phyloP scores from a whole-genome alignment of 2,888 invertebrate species.

The Drosophila siamana region DNA sequence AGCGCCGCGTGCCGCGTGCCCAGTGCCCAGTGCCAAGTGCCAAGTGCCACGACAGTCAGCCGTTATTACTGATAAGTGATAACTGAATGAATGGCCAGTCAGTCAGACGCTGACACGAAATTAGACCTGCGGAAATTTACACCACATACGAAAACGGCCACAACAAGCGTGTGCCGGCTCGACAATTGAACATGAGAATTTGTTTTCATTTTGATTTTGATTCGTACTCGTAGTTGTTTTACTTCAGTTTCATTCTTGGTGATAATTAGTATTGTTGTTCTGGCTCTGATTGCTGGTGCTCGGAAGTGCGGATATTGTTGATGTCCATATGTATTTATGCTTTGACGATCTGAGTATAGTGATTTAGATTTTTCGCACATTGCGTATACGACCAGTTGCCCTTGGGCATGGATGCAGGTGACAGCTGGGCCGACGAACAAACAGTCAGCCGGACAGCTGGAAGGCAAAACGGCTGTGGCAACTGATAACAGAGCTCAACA shows the following conservation, averaged over 20 bases:
- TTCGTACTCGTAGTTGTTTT: neutral
- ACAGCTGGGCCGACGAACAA: neutral
- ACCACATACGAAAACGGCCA: conserved; percentile 15
- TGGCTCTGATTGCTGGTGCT: neutral
- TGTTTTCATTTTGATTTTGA: conserved; percentile 5
- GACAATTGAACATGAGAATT: conserved; percentile 9
- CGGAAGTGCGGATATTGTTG: conserved; percentile 9
- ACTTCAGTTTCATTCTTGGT: conserved; percentile 8
- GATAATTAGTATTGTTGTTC: neutral
- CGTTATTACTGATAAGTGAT: conserved; percentile 57
- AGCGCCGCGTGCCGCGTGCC: conserved; percentile 59
- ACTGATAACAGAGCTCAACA: conserved; percentile 50
- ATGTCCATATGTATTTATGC: neutral
- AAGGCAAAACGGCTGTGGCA: neutral
- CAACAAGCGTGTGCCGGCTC: conserved; percentile 49
- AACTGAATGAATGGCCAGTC: conserved; percentile 52
- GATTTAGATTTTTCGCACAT: conserved; percentile 6
- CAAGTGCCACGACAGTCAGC: neutral
- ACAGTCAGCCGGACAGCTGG: neutral
- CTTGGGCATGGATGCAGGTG: conserved; percentile 44
- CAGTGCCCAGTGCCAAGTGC: conserved; percentile 37
- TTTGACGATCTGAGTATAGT: conserved; percentile 4
- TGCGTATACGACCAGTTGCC: conserved; percentile 46
- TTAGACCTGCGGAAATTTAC: conserved; percentile 63
- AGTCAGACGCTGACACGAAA: conserved; percentile 60